Evolutionary conservation across 2,797 vertebrate species (phyloP).

Genomic region (Danio jaintianensis): DNA sequence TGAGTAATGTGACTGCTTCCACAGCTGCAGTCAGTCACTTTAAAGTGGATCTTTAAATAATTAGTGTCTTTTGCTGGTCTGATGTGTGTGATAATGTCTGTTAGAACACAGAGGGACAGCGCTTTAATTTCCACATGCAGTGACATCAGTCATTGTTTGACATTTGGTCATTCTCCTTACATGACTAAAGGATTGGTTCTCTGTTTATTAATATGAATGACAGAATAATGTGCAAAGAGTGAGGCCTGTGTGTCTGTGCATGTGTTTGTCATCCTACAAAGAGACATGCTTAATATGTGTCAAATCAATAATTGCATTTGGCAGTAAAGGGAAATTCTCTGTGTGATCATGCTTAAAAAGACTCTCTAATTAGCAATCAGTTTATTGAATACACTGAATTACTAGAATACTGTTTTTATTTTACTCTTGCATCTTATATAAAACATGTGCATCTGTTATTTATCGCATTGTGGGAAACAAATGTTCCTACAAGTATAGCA

Average conservation of each 20-base stretch:
- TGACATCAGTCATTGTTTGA: slow-evolving; percentile 98
- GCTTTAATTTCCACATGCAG: slow-evolving; percentile 88
- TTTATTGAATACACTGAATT: slow-evolving; percentile 5
- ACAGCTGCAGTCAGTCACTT: slow-evolving; percentile 98
- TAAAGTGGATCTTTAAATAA: slow-evolving; percentile 95
- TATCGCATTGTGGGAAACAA: too few relatives aligned
- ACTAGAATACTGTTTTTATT: not conserved
- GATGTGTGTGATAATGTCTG: slow-evolving; percentile 95
- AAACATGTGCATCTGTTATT: not conserved
- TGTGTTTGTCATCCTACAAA: not conserved
- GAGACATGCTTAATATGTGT: slow-evolving; percentile 11
- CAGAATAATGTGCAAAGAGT: slow-evolving; percentile 76
- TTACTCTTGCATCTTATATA: not conserved
- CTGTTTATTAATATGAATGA: slow-evolving; percentile 98
- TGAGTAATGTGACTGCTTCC: slow-evolving; percentile 93
- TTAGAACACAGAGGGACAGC: slow-evolving; percentile 89
- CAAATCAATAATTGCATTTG: slow-evolving; percentile 14
- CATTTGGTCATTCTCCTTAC: slow-evolving; percentile 93
- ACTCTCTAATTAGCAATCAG: slow-evolving; percentile 23
- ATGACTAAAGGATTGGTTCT: slow-evolving; percentile 96
- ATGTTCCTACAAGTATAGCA: too few relatives aligned
- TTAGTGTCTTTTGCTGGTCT: slow-evolving; percentile 96
- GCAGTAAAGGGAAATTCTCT: slow-evolving; percentile 19
- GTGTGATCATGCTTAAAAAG: slow-evolving; percentile 35
- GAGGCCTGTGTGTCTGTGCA: slow-evolving; percentile 59